Conservation (phyloP, 92 coral and sea anemone species). For the Parazoanthus darwini region DNA sequence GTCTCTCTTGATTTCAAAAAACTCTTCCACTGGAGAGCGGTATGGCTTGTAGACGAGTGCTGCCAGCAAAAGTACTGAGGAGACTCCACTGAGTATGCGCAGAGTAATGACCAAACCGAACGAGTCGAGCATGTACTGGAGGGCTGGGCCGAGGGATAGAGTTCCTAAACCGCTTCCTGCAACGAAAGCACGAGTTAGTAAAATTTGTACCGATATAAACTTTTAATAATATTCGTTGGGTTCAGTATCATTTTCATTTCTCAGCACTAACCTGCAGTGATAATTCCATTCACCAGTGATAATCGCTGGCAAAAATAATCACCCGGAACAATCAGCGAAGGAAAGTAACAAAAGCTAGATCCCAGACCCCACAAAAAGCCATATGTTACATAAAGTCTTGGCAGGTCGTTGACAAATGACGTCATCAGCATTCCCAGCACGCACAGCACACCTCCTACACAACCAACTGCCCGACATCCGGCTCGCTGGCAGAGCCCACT, state of each 20-base stretch:
- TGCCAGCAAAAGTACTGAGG: constrained; percentile 54
- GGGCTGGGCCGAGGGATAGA: constrained; percentile 84
- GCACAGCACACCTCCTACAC: constrained; percentile 82
- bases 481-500: constrained; percentile 80
- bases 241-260: neutral
- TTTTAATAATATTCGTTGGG: neutral
- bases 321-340: constrained; percentile 87
- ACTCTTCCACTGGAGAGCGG: constrained; percentile 75
- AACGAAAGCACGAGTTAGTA: neutral
- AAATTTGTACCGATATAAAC: neutral
- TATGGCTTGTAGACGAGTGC: constrained; percentile 74
- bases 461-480: constrained; percentile 80
- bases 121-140: constrained; percentile 67
- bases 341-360: constrained; percentile 93
- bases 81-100: constrained; percentile 75
- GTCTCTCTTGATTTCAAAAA: constrained; percentile 52
- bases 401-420: constrained; percentile 79
- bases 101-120: constrained; percentile 70
- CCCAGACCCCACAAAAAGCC: constrained; percentile 94
- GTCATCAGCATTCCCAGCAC: constrained; percentile 86
- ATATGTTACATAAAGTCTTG: constrained; percentile 80
- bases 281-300: constrained; percentile 75
- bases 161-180: constrained; percentile 96
- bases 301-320: constrained; percentile 73
- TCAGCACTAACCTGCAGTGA: constrained; percentile 67